phyloP scores from a whole-genome alignment of 2,797 vertebrate genomes.

The Molossus alvarezi region DNA sequence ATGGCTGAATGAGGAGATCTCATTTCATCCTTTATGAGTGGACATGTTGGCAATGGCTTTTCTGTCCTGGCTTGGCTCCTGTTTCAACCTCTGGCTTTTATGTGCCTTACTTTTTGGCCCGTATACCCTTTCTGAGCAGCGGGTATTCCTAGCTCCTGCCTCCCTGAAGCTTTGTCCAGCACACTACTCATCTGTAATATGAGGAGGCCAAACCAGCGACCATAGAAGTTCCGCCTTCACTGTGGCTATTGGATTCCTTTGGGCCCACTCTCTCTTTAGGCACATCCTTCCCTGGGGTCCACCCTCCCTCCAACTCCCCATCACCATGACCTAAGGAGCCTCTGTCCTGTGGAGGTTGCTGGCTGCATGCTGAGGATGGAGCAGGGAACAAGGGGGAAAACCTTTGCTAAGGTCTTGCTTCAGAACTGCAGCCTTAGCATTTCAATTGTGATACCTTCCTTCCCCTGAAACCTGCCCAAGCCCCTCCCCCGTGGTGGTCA shows the following conservation, averaged over 20 bases:
- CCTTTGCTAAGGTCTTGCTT: background rate
- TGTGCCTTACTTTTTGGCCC: background rate
- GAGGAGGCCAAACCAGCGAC: background rate
- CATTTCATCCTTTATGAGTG: background rate
- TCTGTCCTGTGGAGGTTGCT: too few species aligned
- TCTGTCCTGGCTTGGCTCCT: background rate
- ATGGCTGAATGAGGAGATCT: background rate
- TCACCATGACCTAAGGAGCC: background rate
- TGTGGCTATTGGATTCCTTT: background rate
- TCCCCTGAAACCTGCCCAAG: background rate
- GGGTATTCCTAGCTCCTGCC: background rate
- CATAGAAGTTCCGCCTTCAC: background rate
- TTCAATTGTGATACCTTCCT: background rate
- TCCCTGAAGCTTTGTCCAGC: background rate
- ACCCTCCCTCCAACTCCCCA: too few species aligned
- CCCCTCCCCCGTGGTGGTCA: background rate
- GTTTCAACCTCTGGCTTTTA: background rate
- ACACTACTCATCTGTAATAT: background rate
- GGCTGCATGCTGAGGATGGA: fast-evolving
- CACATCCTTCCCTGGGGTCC: background rate
- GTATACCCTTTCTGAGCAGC: background rate
- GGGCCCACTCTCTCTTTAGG: background rate
- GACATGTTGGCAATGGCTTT: background rate
- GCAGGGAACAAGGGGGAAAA: background rate
- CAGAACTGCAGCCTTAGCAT: background rate